Evolutionary conservation across 2,797 vertebrate genomes (phyloP).

Genomic region (Astyanax mexicanus): DNA sequence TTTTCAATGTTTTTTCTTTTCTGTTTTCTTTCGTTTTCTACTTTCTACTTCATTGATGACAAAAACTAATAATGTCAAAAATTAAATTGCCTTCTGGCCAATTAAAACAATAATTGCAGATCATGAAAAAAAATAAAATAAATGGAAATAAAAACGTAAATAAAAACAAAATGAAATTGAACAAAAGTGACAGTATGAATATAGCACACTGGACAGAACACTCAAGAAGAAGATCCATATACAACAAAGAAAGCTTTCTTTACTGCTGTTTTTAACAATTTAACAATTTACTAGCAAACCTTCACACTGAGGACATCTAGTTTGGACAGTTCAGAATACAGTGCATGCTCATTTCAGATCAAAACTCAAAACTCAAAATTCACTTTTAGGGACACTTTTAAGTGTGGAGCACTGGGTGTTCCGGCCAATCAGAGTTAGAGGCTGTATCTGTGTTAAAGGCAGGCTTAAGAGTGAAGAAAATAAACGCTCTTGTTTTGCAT

Average conservation of each 20-base stretch:
- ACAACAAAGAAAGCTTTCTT: constrained; percentile 65
- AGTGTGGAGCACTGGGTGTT: constrained; percentile 14
- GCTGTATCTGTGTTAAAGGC: not conserved
- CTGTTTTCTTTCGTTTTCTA: too few relatives aligned
- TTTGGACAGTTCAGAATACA: constrained; percentile 55
- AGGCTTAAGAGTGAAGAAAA: constrained; percentile 8
- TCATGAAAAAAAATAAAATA: constrained; percentile 48
- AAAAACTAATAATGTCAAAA: too few relatives aligned
- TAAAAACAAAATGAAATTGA: constrained; percentile 33
- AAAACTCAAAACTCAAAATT: too few relatives aligned
- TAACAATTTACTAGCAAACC: constrained; percentile 52
- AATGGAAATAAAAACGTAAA: constrained; percentile 43
- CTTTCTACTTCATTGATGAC: too few relatives aligned
- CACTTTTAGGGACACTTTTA: constrained; percentile 33
- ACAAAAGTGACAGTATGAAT: constrained; percentile 35
- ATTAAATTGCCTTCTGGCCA: too few relatives aligned
- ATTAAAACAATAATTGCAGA: constrained; percentile 39
- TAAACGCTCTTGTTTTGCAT: constrained; percentile 41
- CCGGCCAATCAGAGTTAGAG: not conserved
- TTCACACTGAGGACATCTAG: constrained; percentile 57
- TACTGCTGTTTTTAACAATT: constrained; percentile 51
- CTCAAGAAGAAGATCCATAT: constrained; percentile 56
- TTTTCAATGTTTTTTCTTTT: too few relatives aligned
- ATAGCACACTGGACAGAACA: constrained; percentile 66
- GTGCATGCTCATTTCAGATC: constrained; percentile 62